These are phyloP conservation scores for Lophius piscatorius DNA, from an alignment of 2,113 vertebrate genomes.

Conservation along the genomic window DNA sequence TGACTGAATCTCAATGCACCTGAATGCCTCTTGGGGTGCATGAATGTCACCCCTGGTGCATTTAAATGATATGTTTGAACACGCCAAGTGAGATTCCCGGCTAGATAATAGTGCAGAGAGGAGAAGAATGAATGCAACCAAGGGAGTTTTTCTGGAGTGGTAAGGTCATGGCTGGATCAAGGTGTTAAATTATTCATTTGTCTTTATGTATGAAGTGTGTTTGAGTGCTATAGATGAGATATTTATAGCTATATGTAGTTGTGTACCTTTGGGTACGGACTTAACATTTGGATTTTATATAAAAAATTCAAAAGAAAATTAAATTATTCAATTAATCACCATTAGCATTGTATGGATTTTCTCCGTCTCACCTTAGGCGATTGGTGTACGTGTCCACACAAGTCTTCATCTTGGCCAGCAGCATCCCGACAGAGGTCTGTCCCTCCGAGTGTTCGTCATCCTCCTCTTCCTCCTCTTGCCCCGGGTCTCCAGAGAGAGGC, in stretches of 20 bases:
- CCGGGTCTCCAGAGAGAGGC: constrained; percentile 87
- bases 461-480: constrained; percentile 83
- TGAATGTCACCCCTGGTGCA: too few relatives aligned
- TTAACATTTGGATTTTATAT: neutral
- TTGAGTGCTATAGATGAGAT: neutral
- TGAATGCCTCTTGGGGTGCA: too few relatives aligned
- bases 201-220: neutral
- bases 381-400: constrained; percentile 99
- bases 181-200: constrained; percentile 3
- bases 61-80: too few relatives aligned
- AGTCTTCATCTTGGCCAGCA: constrained; percentile 99
- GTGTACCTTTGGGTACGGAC: too few relatives aligned
- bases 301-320: neutral
- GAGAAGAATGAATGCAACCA: neutral
- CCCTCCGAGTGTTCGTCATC: constrained; percentile 92
- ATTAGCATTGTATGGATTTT: neutral
- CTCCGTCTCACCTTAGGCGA: constrained; percentile 87
- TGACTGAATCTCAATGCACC: too few relatives aligned
- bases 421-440: constrained; percentile 93
- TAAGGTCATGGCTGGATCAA: too few relatives aligned
- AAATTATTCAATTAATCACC: neutral
- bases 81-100: too few relatives aligned
- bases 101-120: neutral
- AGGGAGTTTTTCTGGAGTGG: neutral
- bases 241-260: neutral